Base-by-base conservation (phyloP, 1,140 invertebrate genomes). In the Ericerus pela region DNA sequence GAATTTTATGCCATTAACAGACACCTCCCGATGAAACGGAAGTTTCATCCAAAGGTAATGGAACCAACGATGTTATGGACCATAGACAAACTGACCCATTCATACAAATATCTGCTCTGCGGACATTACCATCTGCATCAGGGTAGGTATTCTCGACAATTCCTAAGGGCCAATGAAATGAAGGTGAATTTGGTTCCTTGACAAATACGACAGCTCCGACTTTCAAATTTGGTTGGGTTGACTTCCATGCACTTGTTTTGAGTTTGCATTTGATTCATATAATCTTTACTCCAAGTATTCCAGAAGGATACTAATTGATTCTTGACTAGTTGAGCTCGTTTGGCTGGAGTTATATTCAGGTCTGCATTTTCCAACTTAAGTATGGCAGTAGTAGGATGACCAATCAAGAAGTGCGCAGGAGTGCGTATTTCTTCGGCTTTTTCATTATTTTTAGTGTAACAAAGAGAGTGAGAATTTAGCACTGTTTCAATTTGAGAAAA, bases 371-470 rank as follows among this genome's bases (percentile, higher is more conserved):
- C 20, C 3, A 31, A 55, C 51, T 28, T 20, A 28, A 28, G 37
- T 58, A 51, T 3, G 58, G 61, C 1, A 26, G 30, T 8, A n/a
- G 26, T 10, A 63, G 41, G 18, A 51, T 52, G 36, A 10, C 59
- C 61, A 22, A 64, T 59, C 0, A 64, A 58, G 33, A 66, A 66
- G 52, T 67, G 62, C 20, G 57, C 62, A 33, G 65, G 66, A 5
- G 68, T 64, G 2, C 68, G 51, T 31, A 58, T 53, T 10, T 53
- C 43, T 0, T 64, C 56, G 51, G 67, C 65, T n/a, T n/a, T n/a
- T n/a, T n/a, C n/a, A n/a, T n/a, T n/a, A n/a, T n/a, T n/a, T n/a
- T n/a, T n/a, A 43, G 59, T 26, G 29, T 67, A 54, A 31, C 43
- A 58, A 28, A 61, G 20, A 2, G 57, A 66, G 20, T 67, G 37